A percentile compares a stretch with the other conserved stretches of the same genome.
Evolutionary conservation across 53 echinoderm and acorn worm genomes (phyloP).

Genomic region (Echinarachnius parma): DNA sequence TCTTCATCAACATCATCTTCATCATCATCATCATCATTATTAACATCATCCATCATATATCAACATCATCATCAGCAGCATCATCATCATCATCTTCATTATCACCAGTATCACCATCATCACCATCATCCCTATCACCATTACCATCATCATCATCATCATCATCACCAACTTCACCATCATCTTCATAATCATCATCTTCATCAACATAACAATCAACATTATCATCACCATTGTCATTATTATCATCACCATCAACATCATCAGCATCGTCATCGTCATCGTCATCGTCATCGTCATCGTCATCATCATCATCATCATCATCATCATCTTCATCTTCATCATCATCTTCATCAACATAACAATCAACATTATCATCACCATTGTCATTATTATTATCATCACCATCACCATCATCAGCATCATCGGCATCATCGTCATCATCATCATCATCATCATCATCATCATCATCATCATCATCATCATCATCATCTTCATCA

Average conservation of each 20-base stretch:
- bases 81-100: too few relatives aligned
- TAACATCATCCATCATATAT: too few relatives aligned
- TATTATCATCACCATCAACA: not conserved
- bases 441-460: constrained; percentile 11
- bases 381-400: too few relatives aligned
- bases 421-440: constrained; percentile 16
- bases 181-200: too few relatives aligned
- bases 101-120: too few relatives aligned
- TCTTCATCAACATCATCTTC: too few relatives aligned
- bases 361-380: too few relatives aligned
- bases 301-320: constrained; percentile 2
- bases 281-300: constrained; percentile 14
- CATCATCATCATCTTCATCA: constrained; percentile 8
- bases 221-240: constrained; percentile 7
- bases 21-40: too few relatives aligned
- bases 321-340: constrained; percentile 14
- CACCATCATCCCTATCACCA: too few relatives aligned
- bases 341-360: too few relatives aligned
- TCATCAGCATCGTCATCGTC: constrained; percentile 7
- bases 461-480: not conserved
- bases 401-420: not conserved
- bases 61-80: too few relatives aligned
- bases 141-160: not conserved
- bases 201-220: too few relatives aligned
- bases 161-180: constrained; percentile 3